Evolutionary conservation across 2,888 invertebrate genomes (phyloP), one percentile per base, ranked within the genome.

Genomic region (Urechis unicinctus): DNA sequence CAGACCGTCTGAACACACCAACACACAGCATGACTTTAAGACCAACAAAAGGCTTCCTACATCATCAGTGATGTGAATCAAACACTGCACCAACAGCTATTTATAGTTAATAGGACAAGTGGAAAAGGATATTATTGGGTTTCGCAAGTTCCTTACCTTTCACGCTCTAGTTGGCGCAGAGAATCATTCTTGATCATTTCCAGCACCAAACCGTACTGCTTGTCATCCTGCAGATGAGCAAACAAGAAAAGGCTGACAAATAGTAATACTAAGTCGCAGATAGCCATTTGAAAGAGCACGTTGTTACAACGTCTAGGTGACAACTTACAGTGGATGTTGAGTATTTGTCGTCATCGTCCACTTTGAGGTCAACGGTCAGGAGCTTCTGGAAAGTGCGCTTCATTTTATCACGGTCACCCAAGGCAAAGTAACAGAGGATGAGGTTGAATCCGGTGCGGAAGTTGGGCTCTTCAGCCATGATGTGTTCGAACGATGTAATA

Each of bases 401-500:
- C 83, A 97, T 95, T 71, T 91, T 91, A 58, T 96, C 94, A 9
- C 87, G 84, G 79, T 95, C 94, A 36, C 88, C 90, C 29, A 81
- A 67, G 36, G 80, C 79, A 65, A 78, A 81, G 62, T 80, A 78
- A 56, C 81, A 79, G 25, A 82, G 67, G 31, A 96, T 86, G 54
- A 95, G 82, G 77, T 97, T 94, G 62, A 98, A 83, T 45, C 94
- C 92, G 73, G 87, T 87, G 68, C 87, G 88, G 72, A 91, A 89
- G 74, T 91, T 91, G 0, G 94, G 88, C 66, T 89, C 87, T 77
- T 97, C 96, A 53, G 91, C 89, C 91, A 98, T 94, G 57, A 97
- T 95, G 78, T 93, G 95, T 75, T 98, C 97, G 78, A 98, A 93
- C 69, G 92, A 93, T 2, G 90, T 89, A 47, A 94, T 88, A 0